Conservation (phyloP, 1,140 invertebrate species). For the Bombus terrestris region DNA sequence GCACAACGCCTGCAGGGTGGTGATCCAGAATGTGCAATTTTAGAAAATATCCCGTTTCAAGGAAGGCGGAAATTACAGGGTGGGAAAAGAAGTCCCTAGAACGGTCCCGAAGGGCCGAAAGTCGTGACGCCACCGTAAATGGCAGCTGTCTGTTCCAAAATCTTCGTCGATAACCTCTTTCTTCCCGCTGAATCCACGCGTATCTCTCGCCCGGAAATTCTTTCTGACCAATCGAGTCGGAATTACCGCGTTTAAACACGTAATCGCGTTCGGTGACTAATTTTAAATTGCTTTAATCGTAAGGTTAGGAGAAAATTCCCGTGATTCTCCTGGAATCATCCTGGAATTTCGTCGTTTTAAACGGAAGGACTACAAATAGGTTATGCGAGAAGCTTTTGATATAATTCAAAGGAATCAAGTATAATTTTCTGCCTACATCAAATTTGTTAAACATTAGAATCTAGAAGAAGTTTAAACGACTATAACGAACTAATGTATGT, state of each 20-base stretch:
- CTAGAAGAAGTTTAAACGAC: not conserved
- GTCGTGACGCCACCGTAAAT: conserved; percentile 66
- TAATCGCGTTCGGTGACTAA: conserved; percentile 57
- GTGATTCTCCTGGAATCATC: not conserved
- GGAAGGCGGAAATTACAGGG: conserved; percentile 76
- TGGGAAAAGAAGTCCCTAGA: conserved; percentile 66
- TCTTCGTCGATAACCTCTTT: conserved; percentile 53
- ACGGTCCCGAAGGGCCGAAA: conserved; percentile 54
- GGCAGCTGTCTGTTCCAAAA: conserved; percentile 66
- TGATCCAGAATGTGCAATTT: conserved; percentile 73
- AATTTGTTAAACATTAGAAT: conserved; percentile 1
- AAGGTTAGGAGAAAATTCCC: not conserved
- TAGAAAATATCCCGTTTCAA: conserved; percentile 75
- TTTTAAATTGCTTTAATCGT: conserved; percentile 61
- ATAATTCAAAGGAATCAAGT: not conserved
- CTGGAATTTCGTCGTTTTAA: not conserved
- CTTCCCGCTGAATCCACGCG: conserved; percentile 19
- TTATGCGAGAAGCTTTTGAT: not conserved
- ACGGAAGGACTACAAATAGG: not conserved
- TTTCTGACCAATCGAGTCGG: conserved; percentile 45
- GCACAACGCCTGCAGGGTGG: conserved; percentile 61
- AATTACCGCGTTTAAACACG: conserved; percentile 56
- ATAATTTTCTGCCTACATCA: not conserved
- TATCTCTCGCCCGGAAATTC: conserved; percentile 36
- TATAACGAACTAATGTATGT: not conserved